phyloP scores from a whole-genome alignment of 2,797 vertebrate genomes.

The Hydrophis major region DNA sequence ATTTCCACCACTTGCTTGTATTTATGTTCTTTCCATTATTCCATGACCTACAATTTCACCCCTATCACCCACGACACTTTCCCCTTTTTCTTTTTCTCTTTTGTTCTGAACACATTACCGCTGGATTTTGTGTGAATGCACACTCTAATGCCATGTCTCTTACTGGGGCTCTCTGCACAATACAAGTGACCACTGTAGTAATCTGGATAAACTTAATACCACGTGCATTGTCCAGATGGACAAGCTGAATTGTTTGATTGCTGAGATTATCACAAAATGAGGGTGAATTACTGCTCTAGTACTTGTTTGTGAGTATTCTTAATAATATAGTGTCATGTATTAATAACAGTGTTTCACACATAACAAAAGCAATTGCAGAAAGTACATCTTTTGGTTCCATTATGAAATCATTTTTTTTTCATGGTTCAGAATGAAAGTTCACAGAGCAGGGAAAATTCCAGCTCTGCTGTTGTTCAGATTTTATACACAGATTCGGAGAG shows the following conservation, averaged over 20 bases:
- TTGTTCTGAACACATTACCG: slow-evolving; percentile 32
- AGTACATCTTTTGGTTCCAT: slow-evolving; percentile 18
- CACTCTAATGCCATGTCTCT: slow-evolving; percentile 23
- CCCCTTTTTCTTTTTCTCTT: background rate
- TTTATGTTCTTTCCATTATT: slow-evolving; percentile 20
- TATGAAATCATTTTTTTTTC: slow-evolving; percentile 34
- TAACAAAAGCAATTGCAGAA: slow-evolving; percentile 6
- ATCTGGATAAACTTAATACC: slow-evolving; percentile 36
- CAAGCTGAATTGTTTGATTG: slow-evolving; percentile 19
- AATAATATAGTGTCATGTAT: slow-evolving; percentile 34
- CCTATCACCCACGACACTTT: slow-evolving; percentile 7
- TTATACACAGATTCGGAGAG: background rate
- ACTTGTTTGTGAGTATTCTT: slow-evolving; percentile 31
- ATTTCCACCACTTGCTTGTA: slow-evolving; percentile 8
- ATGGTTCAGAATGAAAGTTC: background rate
- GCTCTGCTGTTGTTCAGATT: background rate
- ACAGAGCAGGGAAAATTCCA: background rate
- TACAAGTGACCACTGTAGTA: slow-evolving; percentile 31
- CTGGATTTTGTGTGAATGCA: slow-evolving; percentile 24
- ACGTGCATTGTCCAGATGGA: slow-evolving; percentile 27
- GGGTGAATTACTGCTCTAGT: slow-evolving; percentile 31
- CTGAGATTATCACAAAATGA: slow-evolving; percentile 25
- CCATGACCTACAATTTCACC: slow-evolving; percentile 12
- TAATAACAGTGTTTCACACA: slow-evolving; percentile 27
- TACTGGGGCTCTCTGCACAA: slow-evolving; percentile 21